Conservation (phyloP, 2,797 vertebrate species). For the Perodicticus potto region DNA sequence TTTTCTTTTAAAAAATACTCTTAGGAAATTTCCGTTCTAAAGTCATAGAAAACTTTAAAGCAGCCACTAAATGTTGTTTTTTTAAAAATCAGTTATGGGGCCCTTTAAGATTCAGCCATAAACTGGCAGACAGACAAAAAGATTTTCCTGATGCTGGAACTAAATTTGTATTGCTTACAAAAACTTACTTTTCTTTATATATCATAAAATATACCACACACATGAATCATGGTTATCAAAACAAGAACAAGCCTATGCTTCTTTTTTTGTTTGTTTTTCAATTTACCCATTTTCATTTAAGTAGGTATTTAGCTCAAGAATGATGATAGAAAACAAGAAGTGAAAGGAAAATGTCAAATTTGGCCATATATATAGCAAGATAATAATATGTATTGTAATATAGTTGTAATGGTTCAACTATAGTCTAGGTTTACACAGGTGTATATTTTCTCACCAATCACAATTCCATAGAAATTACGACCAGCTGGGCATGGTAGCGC, state of each 20-base stretch:
- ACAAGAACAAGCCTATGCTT: conserved; percentile 13
- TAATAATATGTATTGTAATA: background rate
- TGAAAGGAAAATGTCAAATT: background rate
- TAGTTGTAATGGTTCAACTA: background rate
- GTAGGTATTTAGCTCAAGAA: conserved; percentile 34
- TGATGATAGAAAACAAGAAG: background rate
- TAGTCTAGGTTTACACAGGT: background rate
- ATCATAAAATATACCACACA: conserved; percentile 32
- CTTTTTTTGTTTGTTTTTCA: background rate
- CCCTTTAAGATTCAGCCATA: background rate
- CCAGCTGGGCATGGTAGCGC: too few relatives aligned
- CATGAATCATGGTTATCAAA: conserved; percentile 42
- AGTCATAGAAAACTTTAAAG: conserved; percentile 36
- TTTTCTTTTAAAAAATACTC: conserved; percentile 69
- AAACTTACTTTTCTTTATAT: conserved; percentile 51
- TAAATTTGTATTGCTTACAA: conserved; percentile 3
- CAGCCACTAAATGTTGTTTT: conserved; percentile 9
- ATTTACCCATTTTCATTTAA: conserved; percentile 50
- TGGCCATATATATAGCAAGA: background rate
- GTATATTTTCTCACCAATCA: background rate
- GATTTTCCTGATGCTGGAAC: background rate
- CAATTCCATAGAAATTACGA: background rate
- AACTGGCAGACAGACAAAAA: background rate
- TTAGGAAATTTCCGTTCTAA: conserved; percentile 73
- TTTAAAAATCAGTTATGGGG: background rate